Evolutionary conservation across 2,888 invertebrate genomes (phyloP).

Genomic region (Chymomyza caudatula): DNA sequence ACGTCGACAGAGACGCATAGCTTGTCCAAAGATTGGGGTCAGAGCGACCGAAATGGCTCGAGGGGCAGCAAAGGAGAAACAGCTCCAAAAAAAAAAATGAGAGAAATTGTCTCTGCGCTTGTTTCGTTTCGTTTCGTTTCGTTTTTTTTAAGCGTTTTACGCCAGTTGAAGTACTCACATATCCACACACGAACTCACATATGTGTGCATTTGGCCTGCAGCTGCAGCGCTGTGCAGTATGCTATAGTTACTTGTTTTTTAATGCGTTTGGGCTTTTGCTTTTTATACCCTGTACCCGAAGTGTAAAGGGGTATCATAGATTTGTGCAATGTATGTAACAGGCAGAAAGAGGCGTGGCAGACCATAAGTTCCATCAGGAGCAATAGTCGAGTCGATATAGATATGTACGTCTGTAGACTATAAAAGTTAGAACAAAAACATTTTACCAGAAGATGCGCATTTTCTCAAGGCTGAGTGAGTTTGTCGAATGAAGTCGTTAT

Average conservation of each 20-base stretch:
- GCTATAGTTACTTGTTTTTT: neutral
- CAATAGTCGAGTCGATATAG: too few relatives aligned
- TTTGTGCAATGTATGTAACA: too few relatives aligned
- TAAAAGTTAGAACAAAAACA: too few relatives aligned
- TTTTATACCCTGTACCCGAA: too few relatives aligned
- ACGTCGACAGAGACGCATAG: neutral
- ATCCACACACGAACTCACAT: neutral
- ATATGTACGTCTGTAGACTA: too few relatives aligned
- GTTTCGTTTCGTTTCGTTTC: neutral
- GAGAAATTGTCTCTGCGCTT: conserved; percentile 16
- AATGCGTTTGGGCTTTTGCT: neutral
- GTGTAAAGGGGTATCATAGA: too few relatives aligned
- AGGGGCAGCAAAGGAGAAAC: neutral
- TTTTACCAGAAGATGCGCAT: too few relatives aligned
- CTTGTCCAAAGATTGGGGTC: conserved; percentile 33
- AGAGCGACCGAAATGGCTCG: conserved; percentile 6
- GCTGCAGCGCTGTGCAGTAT: neutral
- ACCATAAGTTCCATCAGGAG: too few relatives aligned
- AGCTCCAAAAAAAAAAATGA: neutral
- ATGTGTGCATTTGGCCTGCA: neutral
- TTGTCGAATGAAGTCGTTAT: too few relatives aligned
- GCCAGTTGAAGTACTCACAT: neutral
- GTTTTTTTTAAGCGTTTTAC: neutral
- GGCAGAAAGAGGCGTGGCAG: too few relatives aligned
- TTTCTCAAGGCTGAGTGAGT: too few relatives aligned